phyloP scores from a whole-genome alignment of 2,113 vertebrate genomes.

The Aegotheles bennettii region DNA sequence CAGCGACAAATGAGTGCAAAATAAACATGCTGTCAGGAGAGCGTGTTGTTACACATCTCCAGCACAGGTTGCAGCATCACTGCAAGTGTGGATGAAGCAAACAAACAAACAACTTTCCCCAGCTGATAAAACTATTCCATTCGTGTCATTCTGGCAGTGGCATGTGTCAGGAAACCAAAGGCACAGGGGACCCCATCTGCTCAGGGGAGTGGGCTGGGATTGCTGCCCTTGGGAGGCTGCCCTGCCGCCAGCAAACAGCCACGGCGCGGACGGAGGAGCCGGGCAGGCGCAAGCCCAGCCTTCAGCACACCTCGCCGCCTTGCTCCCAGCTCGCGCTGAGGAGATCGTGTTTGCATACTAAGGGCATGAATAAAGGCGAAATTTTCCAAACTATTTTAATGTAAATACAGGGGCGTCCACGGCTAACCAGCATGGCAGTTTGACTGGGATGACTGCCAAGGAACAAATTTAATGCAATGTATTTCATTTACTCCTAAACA shows the following conservation, averaged over 20 bases:
- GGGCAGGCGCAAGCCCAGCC: background rate
- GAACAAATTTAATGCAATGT: background rate
- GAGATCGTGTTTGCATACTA: background rate
- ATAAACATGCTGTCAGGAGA: background rate
- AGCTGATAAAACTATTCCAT: background rate
- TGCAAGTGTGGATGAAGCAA: background rate
- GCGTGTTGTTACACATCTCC: background rate
- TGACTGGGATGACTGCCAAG: constrained; percentile 14
- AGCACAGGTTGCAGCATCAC: background rate
- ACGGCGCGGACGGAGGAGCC: rapidly evolving
- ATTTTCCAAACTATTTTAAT: constrained; percentile 1
- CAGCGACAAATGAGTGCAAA: background rate
- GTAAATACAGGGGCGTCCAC: background rate
- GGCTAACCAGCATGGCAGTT: background rate
- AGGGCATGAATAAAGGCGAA: background rate
- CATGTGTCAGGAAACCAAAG: background rate
- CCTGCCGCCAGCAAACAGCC: background rate
- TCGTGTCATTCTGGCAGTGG: rapidly evolving
- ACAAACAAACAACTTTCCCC: background rate
- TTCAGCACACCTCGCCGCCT: background rate
- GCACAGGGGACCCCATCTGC: background rate
- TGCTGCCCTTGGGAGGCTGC: background rate
- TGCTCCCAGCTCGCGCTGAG: background rate
- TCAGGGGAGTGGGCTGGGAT: background rate
- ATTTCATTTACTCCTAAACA: background rate